Percentiles rank a stretch among this genome's conserved stretches.
phyloP scores from a whole-genome alignment of 2,797 vertebrate genomes.

The Choloepus didactylus region DNA sequence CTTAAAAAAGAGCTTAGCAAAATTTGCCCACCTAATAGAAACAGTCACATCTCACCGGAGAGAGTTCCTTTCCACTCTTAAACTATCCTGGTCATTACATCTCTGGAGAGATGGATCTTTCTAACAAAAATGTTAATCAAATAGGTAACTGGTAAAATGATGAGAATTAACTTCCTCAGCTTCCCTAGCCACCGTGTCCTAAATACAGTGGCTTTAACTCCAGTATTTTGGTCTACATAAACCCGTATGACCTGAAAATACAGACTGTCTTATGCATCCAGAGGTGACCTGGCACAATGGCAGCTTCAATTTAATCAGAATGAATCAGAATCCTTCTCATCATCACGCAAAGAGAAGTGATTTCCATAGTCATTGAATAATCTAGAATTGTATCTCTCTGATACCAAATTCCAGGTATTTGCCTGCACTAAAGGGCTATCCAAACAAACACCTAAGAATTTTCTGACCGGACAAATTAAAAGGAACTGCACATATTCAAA shows the following conservation, averaged over 20 bases:
- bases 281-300: background rate
- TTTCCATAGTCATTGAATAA: background rate
- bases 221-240: background rate
- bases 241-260: background rate
- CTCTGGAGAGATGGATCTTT: constrained; percentile 6
- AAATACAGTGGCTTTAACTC: background rate
- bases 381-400: background rate
- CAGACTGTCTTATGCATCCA: background rate
- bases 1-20: background rate
- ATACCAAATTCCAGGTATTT: background rate
- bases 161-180: background rate
- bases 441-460: constrained; percentile 7
- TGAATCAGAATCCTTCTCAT: background rate
- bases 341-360: background rate
- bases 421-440: background rate
- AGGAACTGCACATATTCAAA: background rate
- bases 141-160: background rate
- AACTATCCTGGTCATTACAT: background rate
- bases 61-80: background rate
- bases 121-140: background rate
- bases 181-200: background rate
- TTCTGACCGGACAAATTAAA: constrained; percentile 29
- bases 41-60: background rate
- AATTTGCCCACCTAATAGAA: background rate
- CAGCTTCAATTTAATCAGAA: background rate